A percentile compares a stretch with the other conserved stretches of the same genome.
Evolutionary conservation across 1,140 invertebrate genomes (phyloP).

Genomic region (Potamilus streckersoni): DNA sequence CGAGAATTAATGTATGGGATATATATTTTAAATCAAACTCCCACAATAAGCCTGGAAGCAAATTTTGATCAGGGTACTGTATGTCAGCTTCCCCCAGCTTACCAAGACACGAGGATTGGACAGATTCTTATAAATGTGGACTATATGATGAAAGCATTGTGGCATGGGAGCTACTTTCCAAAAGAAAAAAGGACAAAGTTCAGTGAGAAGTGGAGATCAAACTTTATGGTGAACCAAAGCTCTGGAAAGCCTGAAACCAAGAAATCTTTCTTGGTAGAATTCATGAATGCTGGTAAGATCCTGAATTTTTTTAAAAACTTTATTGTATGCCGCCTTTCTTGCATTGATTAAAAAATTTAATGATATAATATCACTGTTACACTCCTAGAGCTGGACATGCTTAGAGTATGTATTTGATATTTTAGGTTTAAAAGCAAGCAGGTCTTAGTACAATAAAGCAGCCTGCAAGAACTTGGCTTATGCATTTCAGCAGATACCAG

Average conservation of each 20-base stretch:
- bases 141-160: slow-evolving; percentile 67
- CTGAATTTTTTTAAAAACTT: background rate
- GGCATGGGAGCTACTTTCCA: slow-evolving; percentile 67
- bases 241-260: slow-evolving; percentile 63
- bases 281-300: slow-evolving; percentile 60
- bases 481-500: too few relatives aligned
- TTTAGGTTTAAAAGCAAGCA: too few relatives aligned
- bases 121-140: slow-evolving; percentile 64
- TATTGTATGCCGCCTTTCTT: background rate
- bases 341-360: too few relatives aligned
- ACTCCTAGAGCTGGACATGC: too few relatives aligned
- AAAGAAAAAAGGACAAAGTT: slow-evolving; percentile 68
- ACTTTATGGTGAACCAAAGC: slow-evolving; percentile 57
- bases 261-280: slow-evolving; percentile 63
- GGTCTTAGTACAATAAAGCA: too few relatives aligned
- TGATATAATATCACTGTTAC: too few relatives aligned
- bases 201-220: slow-evolving; percentile 64
- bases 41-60: slow-evolving; percentile 60
- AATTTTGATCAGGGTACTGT: slow-evolving; percentile 65
- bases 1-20: slow-evolving; percentile 66
- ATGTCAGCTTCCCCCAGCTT: slow-evolving; percentile 65
- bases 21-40: slow-evolving; percentile 66
- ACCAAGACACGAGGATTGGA: slow-evolving; percentile 63
- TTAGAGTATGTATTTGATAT: too few relatives aligned
- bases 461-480: too few relatives aligned